phyloP scores from a whole-genome alignment of 2,888 invertebrate species.

The Plagodis dolabraria region DNA sequence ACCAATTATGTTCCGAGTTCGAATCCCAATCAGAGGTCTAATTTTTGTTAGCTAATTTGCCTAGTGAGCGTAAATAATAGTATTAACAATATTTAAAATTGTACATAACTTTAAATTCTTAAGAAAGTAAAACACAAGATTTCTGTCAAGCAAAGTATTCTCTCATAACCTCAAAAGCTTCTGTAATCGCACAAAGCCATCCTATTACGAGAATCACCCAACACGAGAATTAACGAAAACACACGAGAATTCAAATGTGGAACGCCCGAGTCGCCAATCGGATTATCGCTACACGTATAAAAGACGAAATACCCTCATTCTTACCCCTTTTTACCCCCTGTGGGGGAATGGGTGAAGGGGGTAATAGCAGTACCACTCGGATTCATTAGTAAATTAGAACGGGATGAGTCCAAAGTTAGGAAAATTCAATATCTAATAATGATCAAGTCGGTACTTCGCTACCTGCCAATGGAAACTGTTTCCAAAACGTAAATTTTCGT shows the following conservation, averaged over 20 bases:
- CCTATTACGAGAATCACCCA: constrained; percentile 21
- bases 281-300: constrained; percentile 84
- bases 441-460: constrained; percentile 56
- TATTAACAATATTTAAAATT: no score
- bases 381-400: constrained; percentile 86
- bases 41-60: no score
- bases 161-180: constrained; percentile 8
- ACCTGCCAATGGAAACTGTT: constrained; percentile 42
- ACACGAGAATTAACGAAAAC: constrained; percentile 54
- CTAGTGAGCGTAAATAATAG: no score
- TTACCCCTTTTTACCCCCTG: constrained; percentile 49
- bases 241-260: constrained; percentile 80
- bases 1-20: no score
- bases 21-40: no score
- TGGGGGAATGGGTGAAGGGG: constrained; percentile 47
- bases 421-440: constrained; percentile 86
- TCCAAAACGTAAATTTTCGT: constrained; percentile 54
- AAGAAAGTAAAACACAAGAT: no score
- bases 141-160: neutral
- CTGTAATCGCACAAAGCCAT: constrained; percentile 18
- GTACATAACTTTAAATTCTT: no score
- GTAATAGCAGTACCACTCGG: constrained; percentile 83
- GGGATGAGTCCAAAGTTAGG: constrained; percentile 85
- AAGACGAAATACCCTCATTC: constrained; percentile 82
- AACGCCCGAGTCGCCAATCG: constrained; percentile 80